These are phyloP conservation scores for Myrmecophaga tridactyla DNA, from an alignment of 2,113 vertebrate species.

Conservation along the genomic window DNA sequence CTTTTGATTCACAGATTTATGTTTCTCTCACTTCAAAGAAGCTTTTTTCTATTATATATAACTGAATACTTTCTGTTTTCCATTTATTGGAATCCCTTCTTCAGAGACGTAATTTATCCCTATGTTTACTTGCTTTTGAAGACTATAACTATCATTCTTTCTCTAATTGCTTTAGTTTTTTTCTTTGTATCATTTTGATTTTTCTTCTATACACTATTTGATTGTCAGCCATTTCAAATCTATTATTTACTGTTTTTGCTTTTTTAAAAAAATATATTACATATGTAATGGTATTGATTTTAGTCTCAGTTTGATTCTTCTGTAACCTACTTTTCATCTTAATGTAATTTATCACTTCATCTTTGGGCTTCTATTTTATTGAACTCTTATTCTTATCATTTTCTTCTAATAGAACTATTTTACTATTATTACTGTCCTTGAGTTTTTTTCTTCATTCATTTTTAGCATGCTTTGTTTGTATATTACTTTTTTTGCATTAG, in stretches of 20 bases:
- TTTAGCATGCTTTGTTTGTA: background rate
- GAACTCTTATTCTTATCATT: background rate
- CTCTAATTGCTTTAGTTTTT: constrained; percentile 1
- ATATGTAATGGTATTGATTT: background rate
- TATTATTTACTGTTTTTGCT: background rate
- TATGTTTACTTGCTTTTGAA: background rate
- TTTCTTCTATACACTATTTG: no score
- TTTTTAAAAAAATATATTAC: no score
- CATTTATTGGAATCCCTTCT: background rate
- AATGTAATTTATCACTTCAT: background rate
- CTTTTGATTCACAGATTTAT: background rate
- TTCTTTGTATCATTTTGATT: background rate
- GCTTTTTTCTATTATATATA: constrained; percentile 18
- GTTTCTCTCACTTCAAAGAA: constrained; percentile 5
- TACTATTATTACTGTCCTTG: background rate
- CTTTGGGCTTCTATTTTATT: background rate
- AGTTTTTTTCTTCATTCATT: background rate
- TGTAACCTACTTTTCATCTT: background rate
- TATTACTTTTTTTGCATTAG: background rate
- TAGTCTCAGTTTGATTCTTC: constrained; percentile 17
- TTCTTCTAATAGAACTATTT: background rate
- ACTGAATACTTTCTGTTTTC: constrained; percentile 37
- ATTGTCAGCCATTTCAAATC: constrained; percentile 14
- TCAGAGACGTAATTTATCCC: constrained; percentile 36
- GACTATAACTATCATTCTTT: background rate